These are phyloP conservation scores for Patella ulyssiponensis DNA, from an alignment of 2,888 invertebrate genomes.

Conservation along the genomic window DNA sequence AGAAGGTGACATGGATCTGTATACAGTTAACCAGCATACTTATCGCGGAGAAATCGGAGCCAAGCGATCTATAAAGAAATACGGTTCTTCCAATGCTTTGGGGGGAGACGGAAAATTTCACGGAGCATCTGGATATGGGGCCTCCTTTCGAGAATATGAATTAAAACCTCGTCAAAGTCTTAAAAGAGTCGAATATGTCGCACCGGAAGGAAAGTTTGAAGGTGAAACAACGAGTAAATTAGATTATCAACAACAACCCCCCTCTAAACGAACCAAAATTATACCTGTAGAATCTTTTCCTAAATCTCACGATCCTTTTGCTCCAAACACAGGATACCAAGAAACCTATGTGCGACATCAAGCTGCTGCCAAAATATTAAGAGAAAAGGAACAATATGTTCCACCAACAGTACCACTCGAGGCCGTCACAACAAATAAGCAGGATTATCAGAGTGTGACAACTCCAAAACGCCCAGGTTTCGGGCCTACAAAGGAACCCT, in stretches of 20 bases:
- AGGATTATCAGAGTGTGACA: constrained; percentile 46
- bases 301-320: constrained; percentile 58
- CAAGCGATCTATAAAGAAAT: constrained; percentile 23
- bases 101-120: constrained; percentile 31
- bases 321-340: constrained; percentile 60
- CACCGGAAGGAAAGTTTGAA: constrained; percentile 53
- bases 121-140: constrained; percentile 25
- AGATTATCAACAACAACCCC: constrained; percentile 51
- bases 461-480: constrained; percentile 43
- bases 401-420: constrained; percentile 56
- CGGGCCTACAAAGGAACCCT: constrained; percentile 53
- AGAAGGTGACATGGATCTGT: constrained; percentile 58
- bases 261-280: constrained; percentile 43
- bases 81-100: constrained; percentile 32
- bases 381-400: constrained; percentile 47
- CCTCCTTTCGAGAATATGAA: constrained; percentile 20
- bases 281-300: constrained; percentile 50
- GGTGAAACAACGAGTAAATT: constrained; percentile 54
- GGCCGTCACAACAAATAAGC: constrained; percentile 50
- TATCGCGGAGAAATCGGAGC: constrained; percentile 25
- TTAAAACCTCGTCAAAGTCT: neutral
- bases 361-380: constrained; percentile 42
- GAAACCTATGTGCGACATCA: constrained; percentile 60
- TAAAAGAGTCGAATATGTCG: constrained; percentile 31
- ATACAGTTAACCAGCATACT: constrained; percentile 51